Evolutionary conservation across 37 sponge, comb jelly and placozoan species (phyloP).

Genomic region (Oopsacas minuta): DNA sequence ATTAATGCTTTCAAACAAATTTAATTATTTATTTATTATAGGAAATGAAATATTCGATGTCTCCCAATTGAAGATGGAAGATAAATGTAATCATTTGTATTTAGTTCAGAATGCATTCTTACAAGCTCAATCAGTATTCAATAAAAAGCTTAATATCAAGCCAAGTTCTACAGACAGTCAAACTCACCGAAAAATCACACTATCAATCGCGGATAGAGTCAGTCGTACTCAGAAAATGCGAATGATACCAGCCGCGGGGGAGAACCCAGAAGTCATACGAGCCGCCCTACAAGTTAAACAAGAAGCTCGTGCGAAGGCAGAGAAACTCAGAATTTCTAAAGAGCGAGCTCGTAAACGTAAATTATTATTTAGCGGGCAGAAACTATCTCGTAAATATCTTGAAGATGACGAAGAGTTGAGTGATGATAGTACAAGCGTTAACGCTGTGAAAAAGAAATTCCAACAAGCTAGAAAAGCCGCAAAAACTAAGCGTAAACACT

Average conservation of each 20-base stretch:
- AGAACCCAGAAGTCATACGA: conserved; percentile 61
- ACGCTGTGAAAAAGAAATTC: background rate
- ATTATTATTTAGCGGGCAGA: background rate
- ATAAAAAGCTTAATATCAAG: conserved; percentile 63
- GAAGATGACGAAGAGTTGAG: background rate
- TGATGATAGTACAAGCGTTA: background rate
- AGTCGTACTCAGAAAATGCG: conserved; percentile 87
- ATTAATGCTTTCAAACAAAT: background rate
- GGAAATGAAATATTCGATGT: conserved; percentile 94
- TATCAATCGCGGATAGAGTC: conserved; percentile 86
- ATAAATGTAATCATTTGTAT: conserved; percentile 70
- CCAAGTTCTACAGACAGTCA: conserved; percentile 92
- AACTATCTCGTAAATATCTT: background rate
- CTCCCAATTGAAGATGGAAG: conserved; percentile 41
- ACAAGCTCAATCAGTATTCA: conserved; percentile 84
- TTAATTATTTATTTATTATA: conserved; percentile 66
- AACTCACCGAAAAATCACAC: conserved; percentile 89
- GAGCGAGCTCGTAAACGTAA: background rate
- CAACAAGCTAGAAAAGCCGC: background rate
- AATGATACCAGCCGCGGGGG: conserved; percentile 75
- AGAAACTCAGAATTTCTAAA: background rate
- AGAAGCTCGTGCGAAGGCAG: background rate
- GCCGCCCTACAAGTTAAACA: background rate
- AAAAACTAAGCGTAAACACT: background rate
- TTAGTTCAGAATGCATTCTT: conserved; percentile 81